Conservation (phyloP, 2,113 vertebrate species). For the Sturnus vulgaris region DNA sequence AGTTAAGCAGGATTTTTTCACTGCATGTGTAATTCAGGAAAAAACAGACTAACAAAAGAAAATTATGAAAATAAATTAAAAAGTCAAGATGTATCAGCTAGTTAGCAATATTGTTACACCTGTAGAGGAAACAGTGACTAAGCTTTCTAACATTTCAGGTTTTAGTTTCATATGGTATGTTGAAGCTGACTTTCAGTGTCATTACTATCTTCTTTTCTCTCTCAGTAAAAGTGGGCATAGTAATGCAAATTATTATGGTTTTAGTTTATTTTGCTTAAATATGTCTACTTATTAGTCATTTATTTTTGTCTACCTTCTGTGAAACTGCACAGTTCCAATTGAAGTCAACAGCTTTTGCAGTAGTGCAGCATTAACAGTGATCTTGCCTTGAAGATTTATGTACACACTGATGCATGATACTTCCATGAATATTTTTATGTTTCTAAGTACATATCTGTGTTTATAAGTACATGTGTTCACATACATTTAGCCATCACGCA, state of each 20-base stretch:
- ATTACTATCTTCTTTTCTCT: neutral
- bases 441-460: neutral
- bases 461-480: neutral
- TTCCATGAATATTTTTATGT: neutral
- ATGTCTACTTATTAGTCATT: neutral
- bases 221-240: neutral
- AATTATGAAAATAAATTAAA: neutral
- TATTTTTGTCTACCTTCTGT: neutral
- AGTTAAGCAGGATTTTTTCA: neutral
- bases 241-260: neutral
- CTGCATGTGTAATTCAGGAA: neutral
- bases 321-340: neutral
- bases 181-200: neutral
- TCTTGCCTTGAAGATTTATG: neutral
- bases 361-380: neutral
- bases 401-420: neutral
- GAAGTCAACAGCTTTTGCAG: neutral
- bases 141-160: neutral
- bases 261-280: neutral
- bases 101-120: neutral
- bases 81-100: neutral
- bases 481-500: neutral
- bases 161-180: neutral
- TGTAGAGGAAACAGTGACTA: neutral
- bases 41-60: neutral